These are phyloP conservation scores for Oxyscelio sp. DNA, from an alignment of 2,888 invertebrate species.

Conservation along the genomic window DNA sequence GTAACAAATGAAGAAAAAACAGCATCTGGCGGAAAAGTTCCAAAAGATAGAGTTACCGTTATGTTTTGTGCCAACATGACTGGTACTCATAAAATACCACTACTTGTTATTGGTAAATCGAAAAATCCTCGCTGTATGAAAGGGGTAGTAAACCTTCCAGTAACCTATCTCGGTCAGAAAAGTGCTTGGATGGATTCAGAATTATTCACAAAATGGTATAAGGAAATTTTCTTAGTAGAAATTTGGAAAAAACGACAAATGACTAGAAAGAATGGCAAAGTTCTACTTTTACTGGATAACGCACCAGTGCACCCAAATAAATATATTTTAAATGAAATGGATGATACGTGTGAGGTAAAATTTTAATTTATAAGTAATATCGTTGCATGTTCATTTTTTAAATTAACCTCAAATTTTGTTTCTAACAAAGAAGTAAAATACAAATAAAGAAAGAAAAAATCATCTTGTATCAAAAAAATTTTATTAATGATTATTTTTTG, in stretches of 20 bases:
- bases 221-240: slow-evolving; percentile 63
- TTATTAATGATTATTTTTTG: slow-evolving; percentile 26
- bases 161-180: slow-evolving; percentile 68
- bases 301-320: slow-evolving; percentile 67
- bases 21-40: slow-evolving; percentile 75
- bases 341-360: slow-evolving; percentile 34
- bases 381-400: background rate
- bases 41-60: slow-evolving; percentile 77
- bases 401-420: background rate
- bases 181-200: slow-evolving; percentile 79
- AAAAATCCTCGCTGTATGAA: slow-evolving; percentile 79
- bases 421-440: background rate
- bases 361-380: slow-evolving; percentile 12
- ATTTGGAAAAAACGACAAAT: slow-evolving; percentile 54
- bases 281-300: slow-evolving; percentile 71
- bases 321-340: slow-evolving; percentile 53
- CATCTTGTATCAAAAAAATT: background rate
- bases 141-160: slow-evolving; percentile 67
- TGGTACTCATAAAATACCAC: slow-evolving; percentile 79
- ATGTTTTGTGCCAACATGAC: slow-evolving; percentile 79
- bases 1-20: slow-evolving; percentile 66
- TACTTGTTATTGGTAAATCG: slow-evolving; percentile 81
- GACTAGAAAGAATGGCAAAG: slow-evolving; percentile 53
- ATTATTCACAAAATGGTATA: slow-evolving; percentile 77
- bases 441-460: background rate